These are phyloP conservation scores for Pseudopipra pipra DNA, from an alignment of 2,113 vertebrate genomes.

Conservation along the genomic window DNA sequence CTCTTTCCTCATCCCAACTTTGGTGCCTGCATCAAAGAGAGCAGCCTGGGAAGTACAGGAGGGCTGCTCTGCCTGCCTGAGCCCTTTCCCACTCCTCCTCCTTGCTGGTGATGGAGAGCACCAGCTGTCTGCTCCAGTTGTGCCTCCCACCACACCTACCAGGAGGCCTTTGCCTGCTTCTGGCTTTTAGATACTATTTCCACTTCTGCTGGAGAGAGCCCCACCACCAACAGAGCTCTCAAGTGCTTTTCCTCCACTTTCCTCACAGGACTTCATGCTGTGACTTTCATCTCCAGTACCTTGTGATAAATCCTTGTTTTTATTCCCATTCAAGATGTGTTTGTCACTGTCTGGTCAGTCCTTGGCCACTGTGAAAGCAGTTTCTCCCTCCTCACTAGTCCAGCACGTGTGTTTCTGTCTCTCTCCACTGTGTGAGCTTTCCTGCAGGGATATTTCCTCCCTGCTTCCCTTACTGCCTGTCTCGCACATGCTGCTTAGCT, in stretches of 20 bases:
- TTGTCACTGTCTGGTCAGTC: neutral
- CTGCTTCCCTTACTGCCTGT: neutral
- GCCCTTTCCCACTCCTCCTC: neutral
- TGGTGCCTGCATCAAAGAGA: neutral
- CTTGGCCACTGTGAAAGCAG: neutral
- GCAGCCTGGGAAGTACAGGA: neutral
- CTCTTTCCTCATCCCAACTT: neutral
- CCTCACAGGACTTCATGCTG: neutral
- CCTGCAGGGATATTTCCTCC: neutral
- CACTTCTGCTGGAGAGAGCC: neutral
- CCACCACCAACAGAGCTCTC: neutral
- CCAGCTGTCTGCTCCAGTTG: accelerated
- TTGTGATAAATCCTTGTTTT: neutral
- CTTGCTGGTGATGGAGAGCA: neutral
- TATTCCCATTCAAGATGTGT: neutral
- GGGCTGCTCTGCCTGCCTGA: neutral
- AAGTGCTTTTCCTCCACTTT: neutral
- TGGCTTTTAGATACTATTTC: neutral
- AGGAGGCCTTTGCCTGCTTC: neutral
- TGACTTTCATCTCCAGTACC: neutral
- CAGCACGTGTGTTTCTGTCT: neutral
- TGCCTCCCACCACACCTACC: neutral
- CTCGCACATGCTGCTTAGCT: neutral
- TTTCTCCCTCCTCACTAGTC: neutral
- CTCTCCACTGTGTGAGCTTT: neutral